Conservation (phyloP, 2,113 vertebrate genomes). For the Ivindomyrus marchei region DNA sequence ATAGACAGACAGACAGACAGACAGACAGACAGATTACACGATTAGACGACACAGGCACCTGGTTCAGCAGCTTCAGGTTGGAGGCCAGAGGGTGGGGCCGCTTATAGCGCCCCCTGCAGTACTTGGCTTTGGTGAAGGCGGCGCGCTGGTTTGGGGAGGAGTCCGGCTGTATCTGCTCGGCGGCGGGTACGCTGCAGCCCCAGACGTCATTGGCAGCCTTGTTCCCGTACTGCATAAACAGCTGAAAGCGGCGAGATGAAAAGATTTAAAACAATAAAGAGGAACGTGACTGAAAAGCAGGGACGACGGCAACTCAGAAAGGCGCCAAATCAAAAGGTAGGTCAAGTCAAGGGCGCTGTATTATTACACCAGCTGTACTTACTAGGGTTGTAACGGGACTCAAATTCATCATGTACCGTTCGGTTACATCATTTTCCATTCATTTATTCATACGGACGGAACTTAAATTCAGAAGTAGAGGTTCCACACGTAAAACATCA, state of each 20-base stretch:
- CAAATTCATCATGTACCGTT: background rate
- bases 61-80: constrained; percentile 46
- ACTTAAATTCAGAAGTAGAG: too few species aligned
- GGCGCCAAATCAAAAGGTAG: too few species aligned
- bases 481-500: too few species aligned
- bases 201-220: constrained; percentile 56
- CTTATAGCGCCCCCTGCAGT: constrained; percentile 57
- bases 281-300: background rate
- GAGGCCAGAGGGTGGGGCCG: constrained; percentile 49
- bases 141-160: constrained; percentile 42
- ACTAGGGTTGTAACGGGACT: too few species aligned
- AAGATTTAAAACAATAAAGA: background rate
- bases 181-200: constrained; percentile 49
- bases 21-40: too few species aligned
- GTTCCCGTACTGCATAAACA: constrained; percentile 61
- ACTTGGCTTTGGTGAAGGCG: constrained; percentile 60
- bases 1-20: too few species aligned
- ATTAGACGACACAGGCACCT: constrained; percentile 42
- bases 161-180: constrained; percentile 51
- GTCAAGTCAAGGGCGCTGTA: too few species aligned
- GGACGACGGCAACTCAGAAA: background rate
- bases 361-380: background rate
- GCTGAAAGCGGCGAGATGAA: constrained; percentile 35
- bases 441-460: too few species aligned
- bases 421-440: background rate